These are phyloP conservation scores for Lasioglossum marginatum DNA, from an alignment of 2,888 invertebrate species.

Conservation along the genomic window DNA sequence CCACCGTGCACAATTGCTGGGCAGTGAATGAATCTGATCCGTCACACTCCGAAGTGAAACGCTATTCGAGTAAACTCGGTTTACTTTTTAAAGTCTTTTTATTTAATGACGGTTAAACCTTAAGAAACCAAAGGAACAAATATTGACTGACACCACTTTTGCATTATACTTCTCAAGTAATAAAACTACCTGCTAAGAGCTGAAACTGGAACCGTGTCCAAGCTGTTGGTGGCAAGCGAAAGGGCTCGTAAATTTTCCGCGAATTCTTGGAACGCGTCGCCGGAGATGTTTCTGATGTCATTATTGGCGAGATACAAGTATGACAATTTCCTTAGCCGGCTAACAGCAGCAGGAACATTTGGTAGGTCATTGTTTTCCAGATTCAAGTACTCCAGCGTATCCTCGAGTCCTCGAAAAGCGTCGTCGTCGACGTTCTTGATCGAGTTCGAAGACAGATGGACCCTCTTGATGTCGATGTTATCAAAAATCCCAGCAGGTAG, in stretches of 20 bases:
- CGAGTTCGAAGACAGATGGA: slow-evolving; percentile 92
- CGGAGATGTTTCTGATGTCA: slow-evolving; percentile 88
- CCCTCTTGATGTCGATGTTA: slow-evolving; percentile 90
- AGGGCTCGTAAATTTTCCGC: slow-evolving; percentile 90
- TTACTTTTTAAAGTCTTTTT: too few relatives aligned
- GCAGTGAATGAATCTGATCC: too few relatives aligned
- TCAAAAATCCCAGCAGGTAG: slow-evolving; percentile 89
- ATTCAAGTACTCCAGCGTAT: slow-evolving; percentile 92
- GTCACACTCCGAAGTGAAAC: too few relatives aligned
- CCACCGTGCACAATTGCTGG: too few relatives aligned
- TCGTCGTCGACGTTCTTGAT: slow-evolving; percentile 89
- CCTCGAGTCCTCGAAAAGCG: slow-evolving; percentile 90
- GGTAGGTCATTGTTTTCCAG: slow-evolving; percentile 92
- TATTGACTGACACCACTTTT: not conserved
- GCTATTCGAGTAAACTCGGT: too few relatives aligned
- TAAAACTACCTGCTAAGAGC: slow-evolving; percentile 86
- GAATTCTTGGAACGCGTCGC: slow-evolving; percentile 87
- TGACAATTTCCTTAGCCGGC: slow-evolving; percentile 89
- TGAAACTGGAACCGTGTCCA: slow-evolving; percentile 89
- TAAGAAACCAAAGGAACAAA: not conserved
- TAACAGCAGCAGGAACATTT: slow-evolving; percentile 89
- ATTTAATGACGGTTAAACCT: too few relatives aligned
- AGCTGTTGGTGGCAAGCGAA: slow-evolving; percentile 92
- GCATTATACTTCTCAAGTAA: not conserved
- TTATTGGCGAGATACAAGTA: slow-evolving; percentile 94